These are phyloP conservation scores for Ammodytes marinus DNA, from an alignment of 2,113 vertebrate genomes.

Conservation along the genomic window DNA sequence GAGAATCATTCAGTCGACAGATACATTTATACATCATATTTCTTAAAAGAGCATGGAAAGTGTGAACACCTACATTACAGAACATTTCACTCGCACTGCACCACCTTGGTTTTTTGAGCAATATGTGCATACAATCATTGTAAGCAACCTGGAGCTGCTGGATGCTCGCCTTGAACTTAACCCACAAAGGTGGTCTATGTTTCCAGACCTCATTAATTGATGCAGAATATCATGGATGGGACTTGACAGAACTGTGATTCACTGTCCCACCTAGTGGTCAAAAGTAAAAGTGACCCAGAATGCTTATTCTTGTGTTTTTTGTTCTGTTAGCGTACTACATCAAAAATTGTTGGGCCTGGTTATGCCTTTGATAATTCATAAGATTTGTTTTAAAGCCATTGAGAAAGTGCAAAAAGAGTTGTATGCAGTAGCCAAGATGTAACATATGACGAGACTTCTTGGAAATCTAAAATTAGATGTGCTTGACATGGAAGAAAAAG, in stretches of 20 bases:
- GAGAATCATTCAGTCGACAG: too few relatives aligned
- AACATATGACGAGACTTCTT: constrained; percentile 21
- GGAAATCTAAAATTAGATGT: constrained; percentile 42
- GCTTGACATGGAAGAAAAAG: constrained; percentile 9
- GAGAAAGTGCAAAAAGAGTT: not conserved
- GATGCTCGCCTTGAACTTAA: too few relatives aligned
- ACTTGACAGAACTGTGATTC: constrained; percentile 48
- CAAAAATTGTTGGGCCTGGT: not conserved
- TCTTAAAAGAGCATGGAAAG: too few relatives aligned
- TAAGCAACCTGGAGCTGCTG: too few relatives aligned
- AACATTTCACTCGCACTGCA: too few relatives aligned
- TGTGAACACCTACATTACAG: too few relatives aligned
- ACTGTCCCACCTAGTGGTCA: constrained; percentile 80
- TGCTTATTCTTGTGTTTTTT: not conserved
- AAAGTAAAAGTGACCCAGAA: constrained; percentile 24
- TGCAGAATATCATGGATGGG: not conserved
- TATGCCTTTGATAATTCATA: not conserved
- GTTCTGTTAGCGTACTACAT: not conserved
- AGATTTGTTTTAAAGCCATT: constrained; percentile 4
- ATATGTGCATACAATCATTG: too few relatives aligned
- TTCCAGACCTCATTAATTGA: not conserved
- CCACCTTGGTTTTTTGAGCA: too few relatives aligned
- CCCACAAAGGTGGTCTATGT: not conserved
- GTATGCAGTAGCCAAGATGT: not conserved
- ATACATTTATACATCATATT: too few relatives aligned